Evolutionary conservation across 2,113 vertebrate genomes (phyloP).

Genomic region (Brienomyrus brachyistius): DNA sequence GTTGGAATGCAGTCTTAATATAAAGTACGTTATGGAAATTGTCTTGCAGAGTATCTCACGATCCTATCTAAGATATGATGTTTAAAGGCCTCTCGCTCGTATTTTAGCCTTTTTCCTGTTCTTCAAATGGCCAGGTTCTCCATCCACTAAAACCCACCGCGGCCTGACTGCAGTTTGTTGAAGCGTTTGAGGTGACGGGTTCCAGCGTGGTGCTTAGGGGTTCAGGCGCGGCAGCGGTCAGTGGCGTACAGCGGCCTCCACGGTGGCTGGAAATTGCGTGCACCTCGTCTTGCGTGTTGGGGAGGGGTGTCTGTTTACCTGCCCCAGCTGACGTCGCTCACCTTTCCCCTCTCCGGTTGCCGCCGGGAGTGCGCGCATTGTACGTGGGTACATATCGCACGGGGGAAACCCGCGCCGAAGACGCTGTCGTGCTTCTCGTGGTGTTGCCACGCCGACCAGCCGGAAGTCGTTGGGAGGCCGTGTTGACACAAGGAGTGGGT

Average conservation of each 20-base stretch:
- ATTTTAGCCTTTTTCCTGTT: background rate
- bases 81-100: background rate
- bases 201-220: background rate
- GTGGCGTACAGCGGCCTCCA: background rate
- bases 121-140: background rate
- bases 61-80: background rate
- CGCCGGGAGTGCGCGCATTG: background rate
- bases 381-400: too few species aligned
- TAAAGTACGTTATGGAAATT: background rate
- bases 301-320: background rate
- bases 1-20: background rate
- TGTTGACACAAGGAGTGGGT: conserved; percentile 61
- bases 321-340: background rate
- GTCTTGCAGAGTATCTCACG: background rate
- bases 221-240: background rate
- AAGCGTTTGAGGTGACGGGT: background rate
- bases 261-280: background rate
- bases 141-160: background rate
- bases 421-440: background rate
- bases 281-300: background rate
- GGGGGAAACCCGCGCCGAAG: background rate
- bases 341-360: background rate
- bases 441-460: background rate
- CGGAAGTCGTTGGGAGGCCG: conserved; percentile 27
- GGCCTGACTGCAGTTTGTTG: background rate